Base-by-base conservation (phyloP, 2,888 invertebrate genomes). In the Aromia moschata region DNA sequence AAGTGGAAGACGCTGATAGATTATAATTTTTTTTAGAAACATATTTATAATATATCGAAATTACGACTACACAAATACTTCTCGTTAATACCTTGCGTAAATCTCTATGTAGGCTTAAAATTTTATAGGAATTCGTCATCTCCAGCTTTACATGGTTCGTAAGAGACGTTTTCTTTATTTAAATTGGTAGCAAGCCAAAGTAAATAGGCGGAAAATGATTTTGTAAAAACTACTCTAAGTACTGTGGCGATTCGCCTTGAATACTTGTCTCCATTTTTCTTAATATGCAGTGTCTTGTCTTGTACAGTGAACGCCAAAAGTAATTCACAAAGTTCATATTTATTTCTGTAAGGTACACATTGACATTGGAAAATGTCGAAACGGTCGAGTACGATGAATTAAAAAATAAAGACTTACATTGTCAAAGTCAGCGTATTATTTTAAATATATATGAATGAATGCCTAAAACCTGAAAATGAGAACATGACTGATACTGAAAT, bases 171-270 rank as follows among this genome's bases (percentile, higher is more conserved):
- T 33, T n/a, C 3, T 33, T 7, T 33, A 33, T 33, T 33, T 33
- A n/a, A 33, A 10, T 33, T 33, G 33, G 33, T 33, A 33, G 2
- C 7, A 7, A 3, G 33, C 33, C 33, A 33, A 33, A 33, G n/a
- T 33, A 33, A 33, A 33, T 33, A 33, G 33, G n/a, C n/a, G n/a
- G 33, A 11, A 33, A 33, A 33, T 11, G n/a, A 33, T 33, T 33
- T 11, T 33, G n/a, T 25, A 25, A 7, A n/a, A 7, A 25, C 25
- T 7, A 25, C 25, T 25, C 7, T 5, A 25, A 25, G 3, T 25
- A 25, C 7, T 3, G 7, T 25, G 25, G 25, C 7, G 25, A 3
- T 25, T 3, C 25, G 7, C 7, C 3, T 25, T 25, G 25, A 25
- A 25, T 25, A 7, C 25, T 7, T 25, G 4, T 25, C 25, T 25